phyloP scores from a whole-genome alignment of 1,140 invertebrate genomes.

The Apis cerana region DNA sequence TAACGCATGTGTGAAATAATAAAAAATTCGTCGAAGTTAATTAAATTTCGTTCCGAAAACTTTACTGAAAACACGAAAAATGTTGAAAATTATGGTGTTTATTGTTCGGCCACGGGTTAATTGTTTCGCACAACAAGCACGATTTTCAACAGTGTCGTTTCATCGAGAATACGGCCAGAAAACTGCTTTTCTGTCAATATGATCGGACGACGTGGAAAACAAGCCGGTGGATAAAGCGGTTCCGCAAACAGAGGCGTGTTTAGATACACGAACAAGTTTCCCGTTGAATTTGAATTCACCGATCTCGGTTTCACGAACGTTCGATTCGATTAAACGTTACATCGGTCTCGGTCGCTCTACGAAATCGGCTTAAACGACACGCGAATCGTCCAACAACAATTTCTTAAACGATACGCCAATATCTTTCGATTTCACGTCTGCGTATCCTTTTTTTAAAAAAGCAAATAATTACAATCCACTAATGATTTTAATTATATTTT shows the following conservation, averaged over 20 bases:
- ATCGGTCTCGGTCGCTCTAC: background rate
- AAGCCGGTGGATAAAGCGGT: constrained; percentile 2
- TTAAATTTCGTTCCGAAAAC: no score
- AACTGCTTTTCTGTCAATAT: background rate
- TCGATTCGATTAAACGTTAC: constrained; percentile 27
- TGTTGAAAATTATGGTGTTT: no score
- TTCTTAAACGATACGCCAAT: background rate
- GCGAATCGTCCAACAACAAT: background rate
- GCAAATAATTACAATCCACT: no score
- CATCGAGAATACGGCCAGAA: background rate
- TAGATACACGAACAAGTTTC: constrained; percentile 30
- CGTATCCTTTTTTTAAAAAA: no score
- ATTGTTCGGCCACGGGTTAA: no score
- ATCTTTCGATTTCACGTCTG: no score
- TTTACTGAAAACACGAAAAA: no score
- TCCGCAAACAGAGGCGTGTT: constrained; percentile 9
- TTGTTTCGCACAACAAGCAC: background rate
- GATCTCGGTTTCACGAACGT: background rate
- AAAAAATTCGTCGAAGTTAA: no score
- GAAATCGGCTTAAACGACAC: background rate
- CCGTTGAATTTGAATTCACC: constrained; percentile 14
- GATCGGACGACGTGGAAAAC: background rate
- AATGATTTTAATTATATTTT: no score
- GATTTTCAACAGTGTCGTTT: background rate
- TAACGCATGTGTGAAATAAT: no score